Base-by-base conservation (phyloP, 2,888 invertebrate genomes). In the Parthenolecanium corni region DNA sequence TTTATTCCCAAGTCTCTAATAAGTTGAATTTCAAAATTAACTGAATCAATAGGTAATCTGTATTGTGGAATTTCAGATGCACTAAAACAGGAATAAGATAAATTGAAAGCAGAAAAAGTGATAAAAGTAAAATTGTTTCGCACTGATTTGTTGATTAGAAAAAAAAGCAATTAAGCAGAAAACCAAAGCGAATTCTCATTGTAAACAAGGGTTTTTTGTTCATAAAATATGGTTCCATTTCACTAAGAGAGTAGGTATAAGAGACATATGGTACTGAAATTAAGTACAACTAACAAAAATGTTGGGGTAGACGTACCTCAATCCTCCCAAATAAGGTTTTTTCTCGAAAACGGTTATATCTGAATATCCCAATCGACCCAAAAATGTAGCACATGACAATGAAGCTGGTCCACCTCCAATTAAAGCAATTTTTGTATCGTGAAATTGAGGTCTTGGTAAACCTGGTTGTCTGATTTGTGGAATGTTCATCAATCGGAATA, bases 21-120 rank as follows among this genome's bases (percentile, higher is more conserved):
- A 36, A 96, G 78, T 54, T 89, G 80, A 14, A 95, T 82, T 77
- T 98, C 98, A 74, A 89, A 98, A 70, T 90, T 84, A 0, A 98
- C 92, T 1, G 89, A 92, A 66, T 88, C 85, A 70, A 83, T 87
- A 0, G 98, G 97, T 24, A 98, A 78, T 46, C 98, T 88, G 73
- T 92, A 98, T 72, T 97, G 95, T 0, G 97, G 97, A 68, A 97
- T 97, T 77, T 98, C 97, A 0, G 92, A 81, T 0, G 94, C 84
- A 72, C 96, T 95, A 72, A 42, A 76, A 76, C 56, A 66, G 47
- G 51, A 51, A 42, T n/a, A 47, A 47, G 11, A 20, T 2, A 20
- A n/a, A n/a, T n/a, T n/a, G n/a, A n/a, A n/a, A n/a, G n/a, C n/a
- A n/a, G n/a, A n/a, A n/a, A n/a, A n/a, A n/a, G n/a, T n/a, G n/a